Base-by-base conservation (phyloP, 1,140 invertebrate genomes). In the Listronotus oregonensis region DNA sequence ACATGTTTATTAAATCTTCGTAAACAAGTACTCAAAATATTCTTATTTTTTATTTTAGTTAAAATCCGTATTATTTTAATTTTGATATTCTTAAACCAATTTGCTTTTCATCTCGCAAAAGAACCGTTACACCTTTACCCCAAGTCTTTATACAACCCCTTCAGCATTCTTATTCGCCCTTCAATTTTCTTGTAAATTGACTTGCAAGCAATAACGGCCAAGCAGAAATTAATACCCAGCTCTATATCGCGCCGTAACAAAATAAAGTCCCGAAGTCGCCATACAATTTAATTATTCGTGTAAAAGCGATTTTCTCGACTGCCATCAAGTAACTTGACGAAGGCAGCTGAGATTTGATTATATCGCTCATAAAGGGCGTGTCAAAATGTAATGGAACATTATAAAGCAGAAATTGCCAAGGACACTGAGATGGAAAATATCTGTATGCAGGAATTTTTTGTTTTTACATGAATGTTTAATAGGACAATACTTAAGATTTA, bases 101-200 rank as follows among this genome's bases (percentile, higher is more conserved):
- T 12, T 37, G 34, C 11, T 37, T 37, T 37, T 12, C 2, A 9
- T 37, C 34, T 5, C 7, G 11, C 34, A 9, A 10, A 12, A 37
- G 8, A 1, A 9, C 8, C 34, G 34, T 37, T 37, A 37, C 50
- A 52, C 50, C 50, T 52, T 32, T 14, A 27, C 1, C 21, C 21
- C 9, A 8, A 14, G 31, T 14, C n/a, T 12, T 34, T 8, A 31
- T 15, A 14, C 12, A 44, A 37, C 60, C 60, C 27, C 42, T 63
- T 63, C 8, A 50, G 43, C 32, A 40, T 10, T n/a, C 31, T 21
- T 15, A 55, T 64, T 64, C 32, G 17, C 62, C 44, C 43, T 64
- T 64, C 62, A 64, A 64, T 64, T 64, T 64, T 56, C 62, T 64
- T 64, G 52, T 56, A 64, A 64, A 64, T 64, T 57, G 62, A 64